Evolutionary conservation across 2,888 invertebrate genomes (phyloP), one percentile per base, ranked within the genome.

Genomic region (Hemicrepidius hirtus): DNA sequence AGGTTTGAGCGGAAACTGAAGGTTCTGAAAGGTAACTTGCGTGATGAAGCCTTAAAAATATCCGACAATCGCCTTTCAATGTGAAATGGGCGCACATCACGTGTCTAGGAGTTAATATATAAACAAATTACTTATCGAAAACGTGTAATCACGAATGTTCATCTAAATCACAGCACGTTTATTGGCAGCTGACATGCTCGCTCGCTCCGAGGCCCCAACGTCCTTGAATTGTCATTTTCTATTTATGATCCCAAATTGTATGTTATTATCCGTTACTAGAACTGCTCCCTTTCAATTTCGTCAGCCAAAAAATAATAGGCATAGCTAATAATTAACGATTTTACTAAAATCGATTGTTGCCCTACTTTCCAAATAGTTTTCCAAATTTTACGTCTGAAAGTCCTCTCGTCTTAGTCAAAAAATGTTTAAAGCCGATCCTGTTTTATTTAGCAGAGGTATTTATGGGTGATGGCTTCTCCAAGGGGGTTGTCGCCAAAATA

Each of bases 101-200:
- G 57, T 57, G 57, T 57, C 57, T 20, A 18, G n/a, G 18, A 20
- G 20, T 57, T 35, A 57, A 57, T 57, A 57, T 37, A 57, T 37
- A 57, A 50, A 64, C 50, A 64, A 64, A 64, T 64, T 64, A 50
- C 50, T 50, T 64, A 64, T 64, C 50, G 57, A 50, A 49, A 50
- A 50, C 64, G 37, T 64, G 50, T 37, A 64, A 64, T 50, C 64
- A 50, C 64, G 62, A 64, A 64, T 64, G 64, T 64, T 64, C 50
- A 57, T 57, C 57, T 64, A 64, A 64, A 64, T 64, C 64, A 64
- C 50, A 50, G 20, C 50, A 21, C 64, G 64, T 50, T 64, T 64
- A 64, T 64, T 64, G 64, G 64, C 64, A 64, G 46, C 64, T 50
- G 64, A 64, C 64, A 64, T 64, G 64, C 50, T 49, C 50, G 64